Base-by-base conservation (phyloP, 2,113 vertebrate genomes). In the Murina feae region DNA sequence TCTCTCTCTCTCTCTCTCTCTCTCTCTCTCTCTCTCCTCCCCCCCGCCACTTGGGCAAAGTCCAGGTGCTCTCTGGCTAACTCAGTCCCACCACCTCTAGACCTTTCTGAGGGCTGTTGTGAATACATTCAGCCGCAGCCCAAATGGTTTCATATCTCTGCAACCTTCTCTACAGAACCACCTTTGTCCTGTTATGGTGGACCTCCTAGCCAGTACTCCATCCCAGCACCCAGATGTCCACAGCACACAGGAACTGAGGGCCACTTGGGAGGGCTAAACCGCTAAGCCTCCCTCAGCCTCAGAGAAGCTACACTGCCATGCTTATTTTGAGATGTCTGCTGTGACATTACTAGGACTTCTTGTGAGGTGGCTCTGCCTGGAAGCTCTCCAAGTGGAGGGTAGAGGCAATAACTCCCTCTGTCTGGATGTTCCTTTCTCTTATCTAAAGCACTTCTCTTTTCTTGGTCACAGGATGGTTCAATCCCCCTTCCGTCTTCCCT, bases 371-470 rank as follows among this genome's bases (percentile, higher is more conserved):
- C n/a, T 79, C 55, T 85, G 4, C 44, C n/a, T 4, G 39, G 60
- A 20, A 35, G 42, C 23, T 69, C 78, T 30, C 35, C 13, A 65
- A 23, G 49, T 71, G 84, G 75, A 76, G 71, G 83, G 35, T 35
- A 14, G 35, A 90, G 90, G 14, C 20, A 65, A 83, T 68, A 80
- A 18, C 13, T 3, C 9, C 1, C 12, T 42, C 63, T 78, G 39
- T 78, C 68, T 79, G 28, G n/a, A 1, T 39, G 7, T 12, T 74
- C 82, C 42, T 21, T 90, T 89, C 5, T 18, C 63, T 84, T 81
- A 90, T 28, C 90, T 63, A 49, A 92, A 93, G 25, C 5, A 76
- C 39, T 74, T 82, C 35, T 32, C 32, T 66, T 89, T 78, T 74
- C 82, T 82, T 79, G 42, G 49, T 23, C 66, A 18, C 2, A 4